phyloP scores from a whole-genome alignment of 1,140 invertebrate genomes.

The Trichoplusia ni region DNA sequence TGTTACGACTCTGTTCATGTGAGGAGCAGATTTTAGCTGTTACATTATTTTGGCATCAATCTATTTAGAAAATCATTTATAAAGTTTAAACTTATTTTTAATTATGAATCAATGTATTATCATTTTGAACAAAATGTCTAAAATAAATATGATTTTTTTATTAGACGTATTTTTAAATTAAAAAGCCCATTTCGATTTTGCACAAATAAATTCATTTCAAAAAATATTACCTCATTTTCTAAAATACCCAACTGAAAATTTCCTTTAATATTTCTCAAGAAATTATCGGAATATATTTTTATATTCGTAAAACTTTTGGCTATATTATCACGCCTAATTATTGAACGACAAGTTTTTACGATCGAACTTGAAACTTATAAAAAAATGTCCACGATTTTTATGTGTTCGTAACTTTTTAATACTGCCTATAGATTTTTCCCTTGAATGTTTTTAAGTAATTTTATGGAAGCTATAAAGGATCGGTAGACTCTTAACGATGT shows the following conservation, averaged over 20 bases:
- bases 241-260: not conserved
- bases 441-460: not conserved
- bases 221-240: too few species aligned
- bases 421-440: not conserved
- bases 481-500: not conserved
- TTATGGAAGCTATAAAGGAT: not conserved
- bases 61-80: too few species aligned
- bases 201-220: too few species aligned
- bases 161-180: too few species aligned
- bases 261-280: not conserved
- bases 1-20: too few species aligned
- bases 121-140: too few species aligned
- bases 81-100: too few species aligned
- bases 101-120: too few species aligned
- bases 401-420: conserved; percentile 11
- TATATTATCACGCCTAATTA: conserved; percentile 11
- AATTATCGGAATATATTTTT: not conserved
- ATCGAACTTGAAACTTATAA: conserved; percentile 11
- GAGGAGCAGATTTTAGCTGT: too few species aligned
- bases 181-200: too few species aligned
- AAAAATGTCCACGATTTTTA: conserved; percentile 1
- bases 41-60: too few species aligned
- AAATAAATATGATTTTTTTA: too few species aligned
- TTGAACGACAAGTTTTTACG: conserved; percentile 2
- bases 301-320: not conserved